phyloP scores from a whole-genome alignment of 1,140 invertebrate species.

The Aporrectodea caliginosa region DNA sequence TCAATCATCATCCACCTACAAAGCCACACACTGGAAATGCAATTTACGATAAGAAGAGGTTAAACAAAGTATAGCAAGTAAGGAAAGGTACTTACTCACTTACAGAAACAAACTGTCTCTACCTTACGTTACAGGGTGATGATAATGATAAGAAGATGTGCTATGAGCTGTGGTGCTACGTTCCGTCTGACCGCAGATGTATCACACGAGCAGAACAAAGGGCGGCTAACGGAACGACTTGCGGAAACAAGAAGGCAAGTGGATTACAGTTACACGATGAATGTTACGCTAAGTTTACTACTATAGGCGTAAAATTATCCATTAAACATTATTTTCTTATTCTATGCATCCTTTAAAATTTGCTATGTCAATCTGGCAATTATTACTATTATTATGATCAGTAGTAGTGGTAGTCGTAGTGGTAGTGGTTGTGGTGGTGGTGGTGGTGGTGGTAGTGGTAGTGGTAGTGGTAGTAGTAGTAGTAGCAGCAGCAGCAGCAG shows the following conservation, averaged over 20 bases:
- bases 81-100: too few species aligned
- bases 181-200: not conserved
- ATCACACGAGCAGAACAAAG: conserved; percentile 3
- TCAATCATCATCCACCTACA: too few species aligned
- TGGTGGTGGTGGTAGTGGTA: too few species aligned
- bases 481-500: too few species aligned
- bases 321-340: not conserved
- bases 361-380: not conserved
- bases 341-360: not conserved
- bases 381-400: not conserved
- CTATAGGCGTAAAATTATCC: not conserved
- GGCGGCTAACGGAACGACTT: conserved; percentile 19
- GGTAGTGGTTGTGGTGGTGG: not conserved
- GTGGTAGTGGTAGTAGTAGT: too few species aligned
- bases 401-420: not conserved
- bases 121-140: too few species aligned
- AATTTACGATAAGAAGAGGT: too few species aligned
- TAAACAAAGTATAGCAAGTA: too few species aligned
- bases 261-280: not conserved
- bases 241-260: conserved; percentile 23
- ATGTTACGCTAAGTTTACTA: too few species aligned
- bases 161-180: not conserved
- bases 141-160: conserved; percentile 16
- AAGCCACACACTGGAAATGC: too few species aligned
- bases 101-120: too few species aligned